phyloP scores from a whole-genome alignment of 2,888 invertebrate genomes.

The Polymixis lichenea region DNA sequence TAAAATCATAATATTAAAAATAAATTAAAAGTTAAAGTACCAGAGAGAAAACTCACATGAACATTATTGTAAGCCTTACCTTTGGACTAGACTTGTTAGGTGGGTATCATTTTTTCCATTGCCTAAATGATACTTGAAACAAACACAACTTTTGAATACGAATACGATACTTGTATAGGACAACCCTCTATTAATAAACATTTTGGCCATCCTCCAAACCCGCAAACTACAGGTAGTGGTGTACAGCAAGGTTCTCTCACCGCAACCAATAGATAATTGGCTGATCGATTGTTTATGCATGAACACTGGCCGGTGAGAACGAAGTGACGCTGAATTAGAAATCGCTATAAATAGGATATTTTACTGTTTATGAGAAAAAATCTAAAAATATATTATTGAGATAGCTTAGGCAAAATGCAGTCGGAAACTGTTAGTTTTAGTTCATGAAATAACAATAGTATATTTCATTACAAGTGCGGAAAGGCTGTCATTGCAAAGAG shows the following conservation, averaged over 20 bases:
- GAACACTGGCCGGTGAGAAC: conserved; percentile 40
- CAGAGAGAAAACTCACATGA: too few relatives aligned
- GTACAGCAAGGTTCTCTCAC: conserved; percentile 36
- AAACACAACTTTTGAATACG: not conserved
- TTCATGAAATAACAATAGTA: too few relatives aligned
- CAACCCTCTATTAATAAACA: conserved; percentile 30
- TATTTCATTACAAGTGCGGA: too few relatives aligned
- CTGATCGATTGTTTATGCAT: conserved; percentile 58
- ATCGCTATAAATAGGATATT: conserved; percentile 35
- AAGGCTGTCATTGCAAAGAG: too few relatives aligned
- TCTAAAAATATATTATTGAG: too few relatives aligned
- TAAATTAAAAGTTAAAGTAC: too few relatives aligned
- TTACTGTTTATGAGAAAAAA: too few relatives aligned
- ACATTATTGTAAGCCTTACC: too few relatives aligned
- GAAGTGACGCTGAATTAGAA: conserved; percentile 41
- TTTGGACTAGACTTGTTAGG: not conserved
- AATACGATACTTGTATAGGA: not conserved
- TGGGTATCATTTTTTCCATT: not conserved
- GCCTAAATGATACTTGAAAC: not conserved
- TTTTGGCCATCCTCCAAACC: conserved; percentile 41
- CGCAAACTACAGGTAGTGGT: conserved; percentile 51
- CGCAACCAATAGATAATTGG: conserved; percentile 59
- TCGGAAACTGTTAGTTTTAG: too few relatives aligned
- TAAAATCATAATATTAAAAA: too few relatives aligned
- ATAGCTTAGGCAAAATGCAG: too few relatives aligned